A percentile compares a stretch with the other conserved stretches of the same genome.
phyloP scores from a whole-genome alignment of 2,113 vertebrate genomes.

The Peromyscus leucopus region DNA sequence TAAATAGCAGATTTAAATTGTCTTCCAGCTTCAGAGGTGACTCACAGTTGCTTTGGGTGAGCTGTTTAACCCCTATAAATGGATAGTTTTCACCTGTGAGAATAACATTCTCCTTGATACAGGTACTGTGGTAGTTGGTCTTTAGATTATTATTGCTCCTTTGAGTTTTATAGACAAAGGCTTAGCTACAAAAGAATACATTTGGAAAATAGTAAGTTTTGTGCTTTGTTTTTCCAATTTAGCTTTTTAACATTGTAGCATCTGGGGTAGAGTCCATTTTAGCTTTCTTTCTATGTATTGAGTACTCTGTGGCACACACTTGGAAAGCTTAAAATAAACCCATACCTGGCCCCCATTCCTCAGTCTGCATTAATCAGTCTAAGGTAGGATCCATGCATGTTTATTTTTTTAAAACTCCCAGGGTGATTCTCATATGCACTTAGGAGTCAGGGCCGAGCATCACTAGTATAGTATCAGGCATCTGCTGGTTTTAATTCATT shows the following conservation, averaged over 20 bases:
- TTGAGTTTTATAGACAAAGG: slow-evolving; percentile 45
- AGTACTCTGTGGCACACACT: background rate
- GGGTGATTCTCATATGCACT: background rate
- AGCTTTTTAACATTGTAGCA: slow-evolving; percentile 60
- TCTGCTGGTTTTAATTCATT: slow-evolving; percentile 72
- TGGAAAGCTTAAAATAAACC: slow-evolving; percentile 32
- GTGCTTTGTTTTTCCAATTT: background rate
- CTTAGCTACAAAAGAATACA: slow-evolving; percentile 55
- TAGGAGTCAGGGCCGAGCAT: slow-evolving; percentile 2
- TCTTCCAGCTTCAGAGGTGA: slow-evolving; percentile 18
- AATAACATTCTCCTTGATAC: slow-evolving; percentile 55
- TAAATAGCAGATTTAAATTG: background rate
- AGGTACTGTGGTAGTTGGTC: slow-evolving; percentile 34
- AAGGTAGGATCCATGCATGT: slow-evolving; percentile 1
- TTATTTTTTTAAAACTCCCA: slow-evolving; percentile 53
- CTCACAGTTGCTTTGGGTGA: background rate
- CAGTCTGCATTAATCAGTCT: slow-evolving; percentile 54
- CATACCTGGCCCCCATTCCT: background rate
- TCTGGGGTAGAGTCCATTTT: background rate
- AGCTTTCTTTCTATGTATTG: background rate
- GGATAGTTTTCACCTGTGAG: slow-evolving; percentile 19
- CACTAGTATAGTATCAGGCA: slow-evolving; percentile 15
- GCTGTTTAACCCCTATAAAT: slow-evolving; percentile 48
- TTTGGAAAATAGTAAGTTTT: slow-evolving; percentile 50
- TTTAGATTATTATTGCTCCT: slow-evolving; percentile 40